Evolutionary conservation across 2,113 vertebrate species (phyloP), one percentile per base, ranked within the genome.

Genomic region (Hypomesus transpacificus): DNA sequence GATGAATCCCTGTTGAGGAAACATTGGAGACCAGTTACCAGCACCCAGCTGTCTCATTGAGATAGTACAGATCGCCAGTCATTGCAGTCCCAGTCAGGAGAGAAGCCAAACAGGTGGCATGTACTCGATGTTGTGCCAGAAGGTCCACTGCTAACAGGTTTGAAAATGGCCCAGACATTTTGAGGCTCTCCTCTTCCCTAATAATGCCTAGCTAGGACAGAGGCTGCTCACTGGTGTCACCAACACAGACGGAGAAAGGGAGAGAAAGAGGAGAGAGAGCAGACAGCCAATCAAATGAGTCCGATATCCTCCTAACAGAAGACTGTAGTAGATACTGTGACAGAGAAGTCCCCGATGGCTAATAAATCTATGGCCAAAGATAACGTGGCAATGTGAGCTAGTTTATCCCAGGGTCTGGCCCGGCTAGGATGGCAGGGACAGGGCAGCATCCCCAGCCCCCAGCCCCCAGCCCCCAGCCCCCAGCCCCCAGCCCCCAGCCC

Each of bases 1-100:
- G 85, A 88, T 88, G 82, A 87, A 86, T 87, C 79, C 84, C 83
- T 80, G 86, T 87, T 89, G 87, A 89, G 87, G 87, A 89, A 89
- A 87, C 89, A 86, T 83, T 87, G 82, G 85, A 89, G 86, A 82
- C 86, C 83, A 83, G 85, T 87, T 85, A 87, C 81, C 80, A 87
- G 82, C 80, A 79, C 39, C 86, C 87, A 90, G 86, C 84, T 87
- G 89, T 82, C 87, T 88, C 86, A 83, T 87, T 81, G 71, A 84
- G 84, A 85, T 84, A 66, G 84, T 71, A 83, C 78, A 80, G 77
- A 80, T 74, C 74, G 73, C 80, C 80, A 87, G 86, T 77, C 82
- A 74, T 65, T 77, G 75, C 77, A 75, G 79, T 84, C 85, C 79
- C 82, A 85, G 78, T 87, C 70, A 73, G 69, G 79, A 76, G 83